Base-by-base conservation (phyloP, 2,888 invertebrate genomes). In the Eupeodes latifasciatus region DNA sequence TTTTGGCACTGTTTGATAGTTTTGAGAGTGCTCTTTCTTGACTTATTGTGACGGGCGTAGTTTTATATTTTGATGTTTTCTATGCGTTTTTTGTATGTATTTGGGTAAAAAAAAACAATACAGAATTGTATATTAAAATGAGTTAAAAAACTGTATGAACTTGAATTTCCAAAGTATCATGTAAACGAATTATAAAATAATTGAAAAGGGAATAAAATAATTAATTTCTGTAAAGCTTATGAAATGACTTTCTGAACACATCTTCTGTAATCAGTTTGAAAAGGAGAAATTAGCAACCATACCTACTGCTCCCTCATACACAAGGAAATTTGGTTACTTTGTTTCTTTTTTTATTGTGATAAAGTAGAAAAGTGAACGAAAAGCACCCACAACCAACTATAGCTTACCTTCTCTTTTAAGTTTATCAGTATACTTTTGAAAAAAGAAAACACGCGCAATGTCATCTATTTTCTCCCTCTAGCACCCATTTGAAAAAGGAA, bases 391-490 rank as follows among this genome's bases (percentile, higher is more conserved):
- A 34, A 0, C 3, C 14, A 4, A 64, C 27, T 34, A 66, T 66
- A 66, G 36, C 69, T 51, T 16, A n/a, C 11, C 12, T 44, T 57
- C 53, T 62, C 77, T 75, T 78, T 78, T 74, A 19, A 36, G 19
- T 72, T 77, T 78, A 66, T 40, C 44, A 86, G 75, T 71, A 51
- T 61, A 86, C 82, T 44, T 74, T 61, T 51, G 40, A 57, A 36
- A 62, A 62, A 75, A 62, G 62, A 76, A 83, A 61, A 76, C 71
- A 87, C 79, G 57, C 69, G 61, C 75, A 57, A 64, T 57, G 55
- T 44, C 9, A 14, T 14, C n/a, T 12, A 40, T 49, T 80, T 53
- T 64, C 34, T 79, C 76, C 44, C 34, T 61, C 76, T 76, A 57
- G 59, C 75, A 36, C 40, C 16, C 51, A 19, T 12, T 55, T 6